These are phyloP conservation scores for Empis stercorea DNA, from an alignment of 2,888 invertebrate genomes.

Conservation along the genomic window DNA sequence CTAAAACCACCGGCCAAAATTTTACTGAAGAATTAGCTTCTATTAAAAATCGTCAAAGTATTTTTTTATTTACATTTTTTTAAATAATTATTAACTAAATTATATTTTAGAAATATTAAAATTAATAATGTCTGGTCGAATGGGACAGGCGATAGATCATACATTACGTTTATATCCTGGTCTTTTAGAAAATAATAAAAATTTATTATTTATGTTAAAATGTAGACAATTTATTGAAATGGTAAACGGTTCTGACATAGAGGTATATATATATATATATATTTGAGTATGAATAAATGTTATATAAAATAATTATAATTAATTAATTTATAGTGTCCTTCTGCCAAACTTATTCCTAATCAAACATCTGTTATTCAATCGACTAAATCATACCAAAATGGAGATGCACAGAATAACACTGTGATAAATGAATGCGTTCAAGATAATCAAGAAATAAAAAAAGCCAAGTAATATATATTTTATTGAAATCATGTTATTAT, in stretches of 20 bases:
- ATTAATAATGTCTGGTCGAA: slow-evolving; percentile 80
- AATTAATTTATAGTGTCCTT: slow-evolving; percentile 21
- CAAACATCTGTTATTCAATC: slow-evolving; percentile 77
- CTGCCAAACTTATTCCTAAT: slow-evolving; percentile 38
- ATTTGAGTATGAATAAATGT: too few relatives aligned
- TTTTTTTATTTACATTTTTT: slow-evolving; percentile 18
- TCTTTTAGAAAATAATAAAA: slow-evolving; percentile 79
- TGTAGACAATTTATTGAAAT: slow-evolving; percentile 98
- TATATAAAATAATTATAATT: slow-evolving; percentile 1
- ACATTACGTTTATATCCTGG: slow-evolving; percentile 85
- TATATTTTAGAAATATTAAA: slow-evolving; percentile 69
- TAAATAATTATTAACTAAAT: slow-evolving; percentile 49
- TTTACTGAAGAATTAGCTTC: slow-evolving; percentile 87
- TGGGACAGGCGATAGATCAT: slow-evolving; percentile 89
- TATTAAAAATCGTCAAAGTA: slow-evolving; percentile 93
- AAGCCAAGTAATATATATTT: slow-evolving; percentile 16
- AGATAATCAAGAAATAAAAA: slow-evolving; percentile 49
- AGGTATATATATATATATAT: slow-evolving; percentile 34
- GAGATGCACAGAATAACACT: slow-evolving; percentile 22
- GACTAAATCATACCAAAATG: slow-evolving; percentile 42
- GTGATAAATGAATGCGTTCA: slow-evolving; percentile 26
- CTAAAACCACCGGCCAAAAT: slow-evolving; percentile 75
- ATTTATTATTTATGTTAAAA: slow-evolving; percentile 88
- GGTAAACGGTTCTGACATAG: slow-evolving; percentile 83
- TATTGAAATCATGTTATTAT: neutral